phyloP scores from a whole-genome alignment of 1,140 invertebrate genomes.

The Myzus persicae region DNA sequence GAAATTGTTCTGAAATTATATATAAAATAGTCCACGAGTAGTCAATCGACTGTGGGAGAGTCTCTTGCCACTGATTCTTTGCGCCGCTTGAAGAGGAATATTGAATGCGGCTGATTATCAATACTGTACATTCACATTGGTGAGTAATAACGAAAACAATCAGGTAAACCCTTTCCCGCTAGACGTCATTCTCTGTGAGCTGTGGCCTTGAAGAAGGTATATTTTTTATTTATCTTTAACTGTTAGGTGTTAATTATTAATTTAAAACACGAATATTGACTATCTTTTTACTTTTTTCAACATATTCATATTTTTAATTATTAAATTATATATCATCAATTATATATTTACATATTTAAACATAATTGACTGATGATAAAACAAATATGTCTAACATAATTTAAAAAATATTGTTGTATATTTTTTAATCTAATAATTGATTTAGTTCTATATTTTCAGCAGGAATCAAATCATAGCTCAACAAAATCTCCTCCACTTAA shows the following conservation, averaged over 20 bases:
- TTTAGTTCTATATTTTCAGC: conserved; percentile 55
- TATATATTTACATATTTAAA: conserved; percentile 5
- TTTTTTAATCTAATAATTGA: neutral
- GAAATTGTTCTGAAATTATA: conserved; percentile 58
- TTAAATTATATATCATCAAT: conserved; percentile 6
- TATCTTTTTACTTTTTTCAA: neutral
- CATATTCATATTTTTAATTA: conserved; percentile 13
- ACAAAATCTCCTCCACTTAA: conserved; percentile 35
- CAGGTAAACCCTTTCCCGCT: conserved; percentile 58
- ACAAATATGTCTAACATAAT: conserved; percentile 17
- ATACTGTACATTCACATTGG: conserved; percentile 54
- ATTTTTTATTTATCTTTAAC: conserved; percentile 55
- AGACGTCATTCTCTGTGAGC: conserved; percentile 55
- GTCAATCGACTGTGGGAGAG: conserved; percentile 57
- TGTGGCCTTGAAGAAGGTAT: conserved; percentile 56
- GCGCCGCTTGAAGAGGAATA: conserved; percentile 56
- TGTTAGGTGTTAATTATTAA: conserved; percentile 45
- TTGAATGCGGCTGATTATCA: conserved; percentile 57
- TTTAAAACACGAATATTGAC: conserved; percentile 39
- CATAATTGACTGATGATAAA: conserved; percentile 24
- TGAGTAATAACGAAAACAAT: conserved; percentile 54
- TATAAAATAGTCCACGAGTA: conserved; percentile 59
- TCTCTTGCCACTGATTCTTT: conserved; percentile 57
- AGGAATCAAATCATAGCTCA: conserved; percentile 49
- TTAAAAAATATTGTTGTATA: neutral